These are phyloP conservation scores for Machimus atricapillus DNA, from an alignment of 2,888 invertebrate species.

Conservation along the genomic window DNA sequence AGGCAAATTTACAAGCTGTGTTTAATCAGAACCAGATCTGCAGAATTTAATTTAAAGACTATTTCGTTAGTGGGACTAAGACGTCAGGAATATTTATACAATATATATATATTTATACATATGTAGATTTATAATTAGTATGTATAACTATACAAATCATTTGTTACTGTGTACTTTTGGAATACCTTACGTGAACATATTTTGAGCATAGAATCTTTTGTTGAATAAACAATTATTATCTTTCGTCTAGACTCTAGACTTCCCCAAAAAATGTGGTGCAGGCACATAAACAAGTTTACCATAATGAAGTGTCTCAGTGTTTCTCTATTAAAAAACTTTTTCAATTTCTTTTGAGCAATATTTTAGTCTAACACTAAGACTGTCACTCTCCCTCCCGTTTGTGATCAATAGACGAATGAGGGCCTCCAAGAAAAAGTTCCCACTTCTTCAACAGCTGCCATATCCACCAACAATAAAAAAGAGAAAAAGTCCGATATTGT, in stretches of 20 bases:
- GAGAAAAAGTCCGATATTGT: not conserved
- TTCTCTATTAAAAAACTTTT: constrained; percentile 17
- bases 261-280: not conserved
- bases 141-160: no score
- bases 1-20: no score
- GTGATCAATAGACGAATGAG: not conserved
- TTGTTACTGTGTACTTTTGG: not conserved
- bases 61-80: no score
- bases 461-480: not conserved
- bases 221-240: not conserved
- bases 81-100: no score
- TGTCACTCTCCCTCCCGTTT: not conserved
- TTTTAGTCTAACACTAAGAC: not conserved
- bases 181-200: not conserved
- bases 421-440: not conserved
- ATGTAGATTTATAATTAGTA: no score
- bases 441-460: not conserved
- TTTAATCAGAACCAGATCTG: no score
- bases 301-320: not conserved
- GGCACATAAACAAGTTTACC: not conserved
- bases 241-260: not conserved
- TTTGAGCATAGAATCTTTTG: not conserved
- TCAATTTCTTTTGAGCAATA: constrained; percentile 28
- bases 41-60: no score
- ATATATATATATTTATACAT: no score